Percentiles rank a stretch among this genome's conserved stretches.
These are phyloP conservation scores for Crotalus viridis DNA, from an alignment of 2,113 vertebrate species.

Conservation along the genomic window DNA sequence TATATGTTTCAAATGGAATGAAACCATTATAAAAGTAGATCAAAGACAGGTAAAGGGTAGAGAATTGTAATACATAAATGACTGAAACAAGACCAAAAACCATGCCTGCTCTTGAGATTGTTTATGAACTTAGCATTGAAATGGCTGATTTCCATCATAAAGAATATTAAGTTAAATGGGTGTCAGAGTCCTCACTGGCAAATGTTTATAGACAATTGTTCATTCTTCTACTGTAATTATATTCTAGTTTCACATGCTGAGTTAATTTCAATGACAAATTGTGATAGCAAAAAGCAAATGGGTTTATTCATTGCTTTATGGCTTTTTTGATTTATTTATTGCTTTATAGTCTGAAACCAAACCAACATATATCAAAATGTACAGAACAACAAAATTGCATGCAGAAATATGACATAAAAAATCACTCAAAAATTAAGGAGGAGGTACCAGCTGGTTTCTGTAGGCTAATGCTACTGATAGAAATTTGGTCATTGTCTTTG, in stretches of 20 bases:
- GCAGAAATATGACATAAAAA: not conserved
- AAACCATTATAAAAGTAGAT: not conserved
- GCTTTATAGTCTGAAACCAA: not conserved
- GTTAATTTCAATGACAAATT: not conserved
- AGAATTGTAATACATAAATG: not conserved
- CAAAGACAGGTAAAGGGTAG: not conserved
- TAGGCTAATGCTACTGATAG: not conserved
- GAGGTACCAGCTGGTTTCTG: not conserved
- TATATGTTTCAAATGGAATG: not conserved
- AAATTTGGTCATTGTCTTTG: not conserved
- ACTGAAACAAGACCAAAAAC: constrained; percentile 7
- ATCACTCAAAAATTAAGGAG: not conserved
- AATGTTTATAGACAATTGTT: constrained; percentile 10
- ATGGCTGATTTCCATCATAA: constrained; percentile 2
- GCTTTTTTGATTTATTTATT: not conserved
- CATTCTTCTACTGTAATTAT: constrained; percentile 10
- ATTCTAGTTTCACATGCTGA: not conserved
- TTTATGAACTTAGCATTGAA: not conserved
- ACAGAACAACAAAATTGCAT: not conserved
- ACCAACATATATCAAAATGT: not conserved
- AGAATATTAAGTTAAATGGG: not conserved
- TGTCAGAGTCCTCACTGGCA: constrained; percentile 21
- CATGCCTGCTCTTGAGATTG: not conserved
- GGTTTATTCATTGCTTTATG: not conserved
- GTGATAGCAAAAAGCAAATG: not conserved